These are phyloP conservation scores for Dicranocentrus wangi DNA, from an alignment of 2,888 invertebrate genomes.

Conservation along the genomic window DNA sequence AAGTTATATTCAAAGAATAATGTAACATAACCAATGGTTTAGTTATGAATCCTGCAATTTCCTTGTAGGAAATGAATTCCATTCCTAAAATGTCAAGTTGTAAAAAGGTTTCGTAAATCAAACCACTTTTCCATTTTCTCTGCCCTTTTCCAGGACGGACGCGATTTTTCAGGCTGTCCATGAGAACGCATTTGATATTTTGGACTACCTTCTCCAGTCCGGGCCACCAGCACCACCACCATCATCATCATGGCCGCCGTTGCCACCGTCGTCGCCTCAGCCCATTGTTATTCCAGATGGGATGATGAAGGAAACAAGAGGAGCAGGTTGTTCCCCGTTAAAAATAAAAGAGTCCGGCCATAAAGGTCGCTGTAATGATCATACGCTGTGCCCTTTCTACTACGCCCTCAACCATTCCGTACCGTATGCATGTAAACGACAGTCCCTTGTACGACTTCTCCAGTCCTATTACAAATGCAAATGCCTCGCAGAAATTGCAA, in stretches of 20 bases:
- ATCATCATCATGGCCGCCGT: neutral
- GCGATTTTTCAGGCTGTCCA: conserved; percentile 71
- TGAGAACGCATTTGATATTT: conserved; percentile 68
- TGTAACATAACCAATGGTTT: too few species aligned
- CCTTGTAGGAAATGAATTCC: neutral
- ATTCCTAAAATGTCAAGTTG: conserved; percentile 20
- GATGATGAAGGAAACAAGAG: conserved; percentile 5
- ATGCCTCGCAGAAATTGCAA: conserved; percentile 51
- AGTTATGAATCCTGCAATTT: too few species aligned
- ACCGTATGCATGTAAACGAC: conserved; percentile 36
- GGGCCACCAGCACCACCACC: conserved; percentile 8
- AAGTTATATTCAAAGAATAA: too few species aligned
- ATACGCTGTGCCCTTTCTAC: conserved; percentile 60
- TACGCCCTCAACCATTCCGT: conserved; percentile 42
- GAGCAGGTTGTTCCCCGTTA: conserved; percentile 26
- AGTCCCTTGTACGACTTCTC: conserved; percentile 47
- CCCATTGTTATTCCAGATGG: conserved; percentile 2
- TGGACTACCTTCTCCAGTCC: conserved; percentile 65
- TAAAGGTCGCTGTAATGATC: conserved; percentile 30
- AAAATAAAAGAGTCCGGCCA: conserved; percentile 20
- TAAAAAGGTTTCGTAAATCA: conserved; percentile 15
- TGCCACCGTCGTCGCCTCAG: neutral
- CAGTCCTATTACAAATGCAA: conserved; percentile 55
- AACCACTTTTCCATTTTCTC: conserved; percentile 5
- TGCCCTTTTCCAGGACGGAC: conserved; percentile 63